These are phyloP conservation scores for Nemurella pictetii DNA, from an alignment of 2,888 invertebrate genomes.

Conservation along the genomic window DNA sequence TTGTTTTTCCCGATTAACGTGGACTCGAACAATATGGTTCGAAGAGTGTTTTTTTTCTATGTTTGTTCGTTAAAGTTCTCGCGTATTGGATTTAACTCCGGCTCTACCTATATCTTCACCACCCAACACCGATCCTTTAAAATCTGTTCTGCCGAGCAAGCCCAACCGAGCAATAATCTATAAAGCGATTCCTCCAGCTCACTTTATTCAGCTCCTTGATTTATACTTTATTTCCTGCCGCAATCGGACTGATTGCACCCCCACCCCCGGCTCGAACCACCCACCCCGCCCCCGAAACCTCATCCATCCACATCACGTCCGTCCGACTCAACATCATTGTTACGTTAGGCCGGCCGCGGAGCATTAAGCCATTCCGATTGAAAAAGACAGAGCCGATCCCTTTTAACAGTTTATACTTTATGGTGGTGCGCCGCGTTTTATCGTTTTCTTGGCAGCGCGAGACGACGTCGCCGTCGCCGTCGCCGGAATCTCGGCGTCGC, in stretches of 20 bases:
- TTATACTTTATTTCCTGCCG: conserved; percentile 33
- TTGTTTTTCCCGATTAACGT: not conserved
- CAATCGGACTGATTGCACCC: conserved; percentile 34
- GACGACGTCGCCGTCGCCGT: not conserved
- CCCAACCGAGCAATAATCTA: conserved; percentile 21
- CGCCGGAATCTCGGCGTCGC: not conserved
- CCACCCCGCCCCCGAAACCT: conserved; percentile 9
- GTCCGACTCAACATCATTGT: conserved; percentile 17
- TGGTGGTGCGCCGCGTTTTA: not conserved
- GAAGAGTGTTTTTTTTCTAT: not conserved
- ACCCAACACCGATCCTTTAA: not conserved
- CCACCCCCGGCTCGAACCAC: not conserved
- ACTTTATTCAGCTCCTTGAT: conserved; percentile 12
- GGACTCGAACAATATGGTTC: not conserved
- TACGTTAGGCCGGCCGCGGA: conserved; percentile 16
- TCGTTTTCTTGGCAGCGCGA: not conserved
- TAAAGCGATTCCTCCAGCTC: conserved; percentile 7
- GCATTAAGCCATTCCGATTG: not conserved
- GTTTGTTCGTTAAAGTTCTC: not conserved
- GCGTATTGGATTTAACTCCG: not conserved
- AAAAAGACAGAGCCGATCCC: not conserved
- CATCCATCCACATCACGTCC: conserved; percentile 2
- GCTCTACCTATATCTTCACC: not conserved
- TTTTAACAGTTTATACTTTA: not conserved
- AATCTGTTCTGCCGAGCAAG: not conserved